Conservation (phyloP, 1,140 invertebrate species). For the Grapholita molesta region DNA sequence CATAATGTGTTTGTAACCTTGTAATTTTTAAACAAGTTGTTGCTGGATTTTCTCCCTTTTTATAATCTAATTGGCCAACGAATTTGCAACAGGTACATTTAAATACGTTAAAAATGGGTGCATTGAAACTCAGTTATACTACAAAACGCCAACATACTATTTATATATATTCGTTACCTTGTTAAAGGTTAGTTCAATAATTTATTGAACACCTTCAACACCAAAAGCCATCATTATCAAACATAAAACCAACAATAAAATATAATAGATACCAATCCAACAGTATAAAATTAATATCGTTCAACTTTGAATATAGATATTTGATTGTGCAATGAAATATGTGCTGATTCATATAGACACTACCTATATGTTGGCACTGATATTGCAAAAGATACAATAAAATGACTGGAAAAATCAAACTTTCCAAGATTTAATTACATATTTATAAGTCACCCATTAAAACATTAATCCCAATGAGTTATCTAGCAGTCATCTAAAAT, state of each 20-base stretch:
- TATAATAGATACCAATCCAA: slow-evolving; percentile 59
- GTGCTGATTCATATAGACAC: slow-evolving; percentile 36
- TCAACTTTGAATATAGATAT: slow-evolving; percentile 51
- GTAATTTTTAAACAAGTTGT: no score
- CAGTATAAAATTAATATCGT: slow-evolving; percentile 70
- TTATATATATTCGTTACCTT: neutral
- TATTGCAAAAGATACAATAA: slow-evolving; percentile 24
- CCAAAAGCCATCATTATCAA: neutral
- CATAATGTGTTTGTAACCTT: no score
- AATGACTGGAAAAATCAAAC: slow-evolving; percentile 19
- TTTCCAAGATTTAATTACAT: neutral
- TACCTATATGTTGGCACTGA: slow-evolving; percentile 44
- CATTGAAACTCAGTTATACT: neutral
- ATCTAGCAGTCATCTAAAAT: neutral
- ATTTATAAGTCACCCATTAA: neutral
- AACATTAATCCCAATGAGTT: neutral
- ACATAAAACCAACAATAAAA: slow-evolving; percentile 48
- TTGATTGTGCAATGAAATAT: slow-evolving; percentile 52
- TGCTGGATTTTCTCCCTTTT: neutral
- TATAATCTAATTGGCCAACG: neutral
- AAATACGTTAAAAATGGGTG: neutral
- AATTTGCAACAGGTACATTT: neutral
- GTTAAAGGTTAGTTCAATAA: slow-evolving; percentile 1
- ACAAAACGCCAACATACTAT: neutral
- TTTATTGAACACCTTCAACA: slow-evolving; percentile 11